These are phyloP conservation scores for Achlya flavicornis DNA, from an alignment of 2,888 invertebrate genomes.

Conservation along the genomic window DNA sequence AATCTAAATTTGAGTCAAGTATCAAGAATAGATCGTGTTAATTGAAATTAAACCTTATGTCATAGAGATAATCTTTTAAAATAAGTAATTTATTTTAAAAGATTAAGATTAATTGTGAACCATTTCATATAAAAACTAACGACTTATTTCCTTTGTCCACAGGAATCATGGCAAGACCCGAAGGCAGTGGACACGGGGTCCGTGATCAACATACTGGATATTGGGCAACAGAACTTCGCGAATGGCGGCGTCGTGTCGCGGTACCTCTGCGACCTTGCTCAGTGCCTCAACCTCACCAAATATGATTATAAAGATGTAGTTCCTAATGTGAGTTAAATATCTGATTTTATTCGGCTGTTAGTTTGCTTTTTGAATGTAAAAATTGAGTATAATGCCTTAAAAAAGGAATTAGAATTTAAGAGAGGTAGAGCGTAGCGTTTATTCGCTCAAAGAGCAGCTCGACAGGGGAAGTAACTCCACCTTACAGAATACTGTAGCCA, in stretches of 20 bases:
- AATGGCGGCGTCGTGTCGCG: constrained; percentile 84
- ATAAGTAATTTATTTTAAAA: too few species aligned
- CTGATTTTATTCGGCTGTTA: background rate
- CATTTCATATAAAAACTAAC: background rate
- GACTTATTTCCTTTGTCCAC: constrained; percentile 29
- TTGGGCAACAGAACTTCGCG: constrained; percentile 79
- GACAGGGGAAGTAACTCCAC: too few species aligned
- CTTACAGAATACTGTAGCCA: too few species aligned
- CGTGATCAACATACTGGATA: constrained; percentile 85
- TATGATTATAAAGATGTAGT: constrained; percentile 88
- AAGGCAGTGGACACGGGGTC: constrained; percentile 82
- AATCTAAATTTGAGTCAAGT: too few species aligned
- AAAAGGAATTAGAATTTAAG: too few species aligned
- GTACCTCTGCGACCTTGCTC: constrained; percentile 86
- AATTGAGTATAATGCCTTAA: background rate
- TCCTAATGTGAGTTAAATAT: constrained; percentile 59
- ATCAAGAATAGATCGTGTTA: too few species aligned
- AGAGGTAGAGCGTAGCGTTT: too few species aligned
- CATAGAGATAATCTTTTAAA: too few species aligned
- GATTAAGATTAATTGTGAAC: too few species aligned
- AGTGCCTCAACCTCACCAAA: constrained; percentile 86
- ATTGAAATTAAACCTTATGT: too few species aligned
- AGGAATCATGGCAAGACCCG: constrained; percentile 86
- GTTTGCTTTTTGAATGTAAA: too few species aligned
- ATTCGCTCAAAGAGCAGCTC: too few species aligned